These are phyloP conservation scores for Rhagium mordax DNA, from an alignment of 2,888 invertebrate genomes.

Conservation along the genomic window DNA sequence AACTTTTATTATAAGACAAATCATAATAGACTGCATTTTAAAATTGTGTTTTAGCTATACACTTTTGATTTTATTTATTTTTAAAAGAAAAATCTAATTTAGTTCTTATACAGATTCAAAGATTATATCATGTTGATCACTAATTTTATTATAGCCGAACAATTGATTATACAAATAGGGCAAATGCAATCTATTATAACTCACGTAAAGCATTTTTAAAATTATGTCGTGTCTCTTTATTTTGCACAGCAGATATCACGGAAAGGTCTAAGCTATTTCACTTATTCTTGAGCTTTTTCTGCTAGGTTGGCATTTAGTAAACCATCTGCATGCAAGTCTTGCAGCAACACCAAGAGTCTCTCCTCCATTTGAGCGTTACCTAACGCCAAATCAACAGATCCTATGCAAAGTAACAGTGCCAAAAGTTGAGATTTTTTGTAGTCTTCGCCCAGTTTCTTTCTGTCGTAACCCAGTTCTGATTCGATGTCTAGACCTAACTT, in stretches of 20 bases:
- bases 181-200: conserved; percentile 22
- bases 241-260: conserved; percentile 44
- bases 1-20: not conserved
- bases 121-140: conserved; percentile 1
- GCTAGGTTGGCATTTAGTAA: conserved; percentile 71
- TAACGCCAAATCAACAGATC: conserved; percentile 85
- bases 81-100: not conserved
- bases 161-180: not conserved
- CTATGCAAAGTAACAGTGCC: conserved; percentile 84
- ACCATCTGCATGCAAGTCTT: conserved; percentile 82
- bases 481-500: conserved; percentile 78
- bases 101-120: not conserved
- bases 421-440: conserved; percentile 79
- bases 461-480: conserved; percentile 72
- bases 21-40: conserved; percentile 19
- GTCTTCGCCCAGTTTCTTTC: conserved; percentile 73
- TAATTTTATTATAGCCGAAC: not conserved
- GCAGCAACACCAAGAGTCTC: conserved; percentile 81
- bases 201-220: conserved; percentile 22
- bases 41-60: no score
- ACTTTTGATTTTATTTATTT: not conserved
- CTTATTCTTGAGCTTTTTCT: conserved; percentile 43
- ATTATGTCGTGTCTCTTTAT: conserved; percentile 13
- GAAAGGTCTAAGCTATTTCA: not conserved
- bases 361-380: conserved; percentile 84